These are phyloP conservation scores for Elegia similella DNA, from an alignment of 2,888 invertebrate species.

Conservation along the genomic window DNA sequence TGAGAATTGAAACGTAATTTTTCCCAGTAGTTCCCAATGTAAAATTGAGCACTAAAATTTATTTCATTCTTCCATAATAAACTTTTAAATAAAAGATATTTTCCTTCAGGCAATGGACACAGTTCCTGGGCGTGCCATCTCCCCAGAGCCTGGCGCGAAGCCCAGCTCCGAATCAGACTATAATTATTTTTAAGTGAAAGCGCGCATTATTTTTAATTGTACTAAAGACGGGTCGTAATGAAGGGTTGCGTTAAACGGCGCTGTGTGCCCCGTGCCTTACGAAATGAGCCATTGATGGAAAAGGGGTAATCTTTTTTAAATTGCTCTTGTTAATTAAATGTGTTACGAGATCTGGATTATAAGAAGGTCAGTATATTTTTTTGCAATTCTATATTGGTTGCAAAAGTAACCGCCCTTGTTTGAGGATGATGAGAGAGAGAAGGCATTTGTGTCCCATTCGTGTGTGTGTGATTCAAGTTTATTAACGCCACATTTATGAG, in stretches of 20 bases:
- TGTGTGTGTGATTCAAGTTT: too few species aligned
- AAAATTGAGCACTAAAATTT: too few species aligned
- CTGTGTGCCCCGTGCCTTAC: background rate
- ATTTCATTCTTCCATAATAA: too few species aligned
- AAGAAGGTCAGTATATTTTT: background rate
- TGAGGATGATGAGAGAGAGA: too few species aligned
- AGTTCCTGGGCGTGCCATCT: conserved; percentile 6
- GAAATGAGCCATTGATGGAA: background rate
- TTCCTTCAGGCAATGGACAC: conserved; percentile 7
- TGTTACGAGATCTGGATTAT: background rate
- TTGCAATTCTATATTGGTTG: too few species aligned
- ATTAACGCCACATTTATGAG: too few species aligned
- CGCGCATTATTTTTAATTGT: conserved; percentile 56
- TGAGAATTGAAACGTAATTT: too few species aligned
- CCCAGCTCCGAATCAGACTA: conserved; percentile 19
- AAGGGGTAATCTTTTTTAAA: background rate
- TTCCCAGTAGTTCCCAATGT: too few species aligned
- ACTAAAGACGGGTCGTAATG: conserved; percentile 25
- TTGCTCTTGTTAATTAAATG: background rate
- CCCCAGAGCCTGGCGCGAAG: conserved; percentile 6
- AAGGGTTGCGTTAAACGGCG: conserved; percentile 20
- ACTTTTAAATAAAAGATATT: background rate
- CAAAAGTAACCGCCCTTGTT: too few species aligned
- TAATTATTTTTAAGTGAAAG: conserved; percentile 61
- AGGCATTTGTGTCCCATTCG: too few species aligned